phyloP scores from a whole-genome alignment of 2,797 vertebrate species.

The Lagorchestes hirsutus region DNA sequence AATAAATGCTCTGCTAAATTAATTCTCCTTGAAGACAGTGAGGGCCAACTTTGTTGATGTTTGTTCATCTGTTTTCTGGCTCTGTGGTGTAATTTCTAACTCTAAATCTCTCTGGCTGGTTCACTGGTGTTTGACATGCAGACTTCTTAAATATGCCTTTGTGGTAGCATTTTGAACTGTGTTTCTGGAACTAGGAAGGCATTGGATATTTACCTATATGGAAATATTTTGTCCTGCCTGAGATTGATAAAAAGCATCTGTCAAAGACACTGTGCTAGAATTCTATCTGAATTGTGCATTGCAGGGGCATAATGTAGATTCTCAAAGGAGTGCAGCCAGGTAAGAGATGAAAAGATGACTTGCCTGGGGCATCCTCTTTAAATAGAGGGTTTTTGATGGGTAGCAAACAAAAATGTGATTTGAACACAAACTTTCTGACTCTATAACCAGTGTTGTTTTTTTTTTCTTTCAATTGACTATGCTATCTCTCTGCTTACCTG shows the following conservation, averaged over 20 bases:
- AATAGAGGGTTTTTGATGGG: not conserved
- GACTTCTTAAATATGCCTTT: not conserved
- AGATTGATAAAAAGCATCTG: not conserved
- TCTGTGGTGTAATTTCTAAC: not conserved
- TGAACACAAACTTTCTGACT: not conserved
- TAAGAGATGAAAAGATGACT: not conserved
- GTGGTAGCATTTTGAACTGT: not conserved
- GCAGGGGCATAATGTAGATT: not conserved
- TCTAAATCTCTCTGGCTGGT: not conserved
- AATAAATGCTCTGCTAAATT: not conserved
- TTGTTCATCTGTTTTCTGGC: not conserved
- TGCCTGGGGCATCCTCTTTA: not conserved
- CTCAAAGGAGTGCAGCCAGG: not conserved
- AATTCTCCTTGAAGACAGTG: not conserved
- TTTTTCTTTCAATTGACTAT: not conserved
- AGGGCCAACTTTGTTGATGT: not conserved
- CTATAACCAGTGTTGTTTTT: not conserved
- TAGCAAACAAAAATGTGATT: not conserved
- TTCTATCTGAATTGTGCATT: not conserved
- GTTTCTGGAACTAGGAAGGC: not conserved
- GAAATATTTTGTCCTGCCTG: not conserved
- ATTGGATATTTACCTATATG: not conserved
- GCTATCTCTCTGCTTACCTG: not conserved
- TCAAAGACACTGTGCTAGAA: not conserved
- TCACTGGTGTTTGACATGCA: not conserved